These are phyloP conservation scores for Drosophila ironensis DNA, from an alignment of 1,140 invertebrate genomes.

Conservation along the genomic window DNA sequence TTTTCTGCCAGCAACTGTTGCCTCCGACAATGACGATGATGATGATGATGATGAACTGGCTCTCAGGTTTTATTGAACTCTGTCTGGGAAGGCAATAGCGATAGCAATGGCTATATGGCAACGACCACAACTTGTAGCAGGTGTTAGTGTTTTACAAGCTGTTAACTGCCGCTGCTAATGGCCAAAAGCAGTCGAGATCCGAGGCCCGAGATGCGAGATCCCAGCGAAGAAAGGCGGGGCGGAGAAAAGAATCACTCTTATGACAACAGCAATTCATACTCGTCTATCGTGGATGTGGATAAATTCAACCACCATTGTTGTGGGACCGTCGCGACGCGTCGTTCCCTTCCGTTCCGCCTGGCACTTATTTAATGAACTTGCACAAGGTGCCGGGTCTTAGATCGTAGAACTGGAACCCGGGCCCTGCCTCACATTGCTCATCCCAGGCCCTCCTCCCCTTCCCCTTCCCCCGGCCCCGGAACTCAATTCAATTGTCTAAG, in stretches of 20 bases:
- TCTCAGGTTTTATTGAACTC: constrained; percentile 69
- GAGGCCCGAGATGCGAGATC: background rate
- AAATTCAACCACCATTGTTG: constrained; percentile 28
- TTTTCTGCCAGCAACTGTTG: constrained; percentile 40
- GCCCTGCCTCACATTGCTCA: no score
- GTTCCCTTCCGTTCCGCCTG: constrained; percentile 36
- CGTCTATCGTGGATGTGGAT: no score
- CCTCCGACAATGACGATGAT: background rate
- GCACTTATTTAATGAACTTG: constrained; percentile 52
- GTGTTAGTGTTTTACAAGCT: constrained; percentile 74
- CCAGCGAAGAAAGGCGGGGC: background rate
- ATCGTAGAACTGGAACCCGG: background rate
- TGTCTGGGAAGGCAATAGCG: constrained; percentile 3
- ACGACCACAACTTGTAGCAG: constrained; percentile 55
- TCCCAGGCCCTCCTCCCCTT: background rate
- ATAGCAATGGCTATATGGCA: constrained; percentile 8
- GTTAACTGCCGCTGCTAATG: constrained; percentile 72
- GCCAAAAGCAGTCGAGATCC: constrained; percentile 26
- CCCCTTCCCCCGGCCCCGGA: background rate
- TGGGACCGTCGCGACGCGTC: no score
- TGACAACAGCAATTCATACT: constrained; percentile 31
- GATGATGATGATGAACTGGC: constrained; percentile 32
- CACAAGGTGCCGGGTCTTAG: background rate
- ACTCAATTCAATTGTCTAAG: constrained; percentile 45
- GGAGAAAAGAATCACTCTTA: constrained; percentile 10